phyloP scores from a whole-genome alignment of 2,113 vertebrate genomes.

The Rhea americana region DNA sequence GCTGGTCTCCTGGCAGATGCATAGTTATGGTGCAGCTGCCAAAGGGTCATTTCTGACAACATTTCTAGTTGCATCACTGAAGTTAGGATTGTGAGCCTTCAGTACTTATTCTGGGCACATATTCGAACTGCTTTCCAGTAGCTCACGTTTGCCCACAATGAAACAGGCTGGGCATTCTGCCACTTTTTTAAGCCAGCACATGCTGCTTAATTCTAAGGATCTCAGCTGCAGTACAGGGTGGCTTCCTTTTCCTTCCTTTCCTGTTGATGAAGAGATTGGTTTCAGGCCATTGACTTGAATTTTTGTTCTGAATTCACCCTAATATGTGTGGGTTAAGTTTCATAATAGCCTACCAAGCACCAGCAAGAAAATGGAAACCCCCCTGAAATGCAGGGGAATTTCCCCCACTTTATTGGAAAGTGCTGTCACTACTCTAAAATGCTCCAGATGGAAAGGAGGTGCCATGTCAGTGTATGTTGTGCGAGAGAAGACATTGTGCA shows the following conservation, averaged over 20 bases:
- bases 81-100: slow-evolving; percentile 14
- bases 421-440: neutral
- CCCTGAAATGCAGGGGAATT: neutral
- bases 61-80: neutral
- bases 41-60: neutral
- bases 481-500: neutral
- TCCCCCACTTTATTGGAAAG: neutral
- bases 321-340: neutral
- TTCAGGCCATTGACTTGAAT: neutral
- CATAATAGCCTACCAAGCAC: neutral
- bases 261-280: neutral
- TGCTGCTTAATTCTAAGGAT: slow-evolving; percentile 9
- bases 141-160: slow-evolving; percentile 26
- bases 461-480: neutral
- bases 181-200: neutral
- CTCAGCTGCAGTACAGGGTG: neutral
- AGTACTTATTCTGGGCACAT: slow-evolving; percentile 46
- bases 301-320: neutral
- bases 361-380: neutral
- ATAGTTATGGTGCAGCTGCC: neutral
- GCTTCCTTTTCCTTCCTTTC: neutral
- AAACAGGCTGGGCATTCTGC: slow-evolving; percentile 32
- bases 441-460: neutral
- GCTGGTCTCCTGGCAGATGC: neutral
- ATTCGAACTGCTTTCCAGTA: neutral